Evolutionary conservation across 2,888 invertebrate species (phyloP), one percentile per base, ranked within the genome.

Genomic region (Dicyrtomina minuta): DNA sequence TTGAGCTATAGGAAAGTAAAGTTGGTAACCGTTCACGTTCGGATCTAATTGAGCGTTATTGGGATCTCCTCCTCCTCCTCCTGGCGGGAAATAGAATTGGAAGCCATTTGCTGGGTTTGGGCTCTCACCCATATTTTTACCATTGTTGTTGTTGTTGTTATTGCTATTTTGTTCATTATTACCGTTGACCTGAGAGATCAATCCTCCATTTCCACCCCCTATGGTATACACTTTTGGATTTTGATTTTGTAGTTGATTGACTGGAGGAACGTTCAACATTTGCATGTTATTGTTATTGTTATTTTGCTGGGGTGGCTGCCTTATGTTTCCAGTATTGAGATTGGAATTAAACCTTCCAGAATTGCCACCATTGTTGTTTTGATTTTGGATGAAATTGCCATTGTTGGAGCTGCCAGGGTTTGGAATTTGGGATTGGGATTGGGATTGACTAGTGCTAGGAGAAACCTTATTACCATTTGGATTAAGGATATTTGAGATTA

Each of bases 1-100:
- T 46, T 66, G 44, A 6, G 65, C 27, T 4, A 65, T 22, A 12
- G 66, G 66, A 33, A 66, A 66, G 26, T 66, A 66, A 33, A 66
- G 44, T n/a, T 56, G 66, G 27, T 66, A 66, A 17, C 66, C 66
- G 15, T 58, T 17, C 15, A 58, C 41, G 20, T 58, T 41, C 39
- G 58, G 58, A 58, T 58, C 41, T 15, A 1, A 3, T 15, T 56
- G 26, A 3, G 39, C 2, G 17, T 22, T 6, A 41, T 33, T 39
- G 3, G 15, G 33, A 33, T 15, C n/a, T 15, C 17, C 20, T 17
- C 41, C 33, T 2, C 22, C 8, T 1, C 12, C 5, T 39, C 22
- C 24, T 24, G 17, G 53, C 13, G 58, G 58, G 20, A 33, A 20
- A 20, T 58, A 58, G 10, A 17, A 39, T 20, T 39, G 58, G 17